phyloP scores from a whole-genome alignment of 2,113 vertebrate species.

The Notechis scutatus region DNA sequence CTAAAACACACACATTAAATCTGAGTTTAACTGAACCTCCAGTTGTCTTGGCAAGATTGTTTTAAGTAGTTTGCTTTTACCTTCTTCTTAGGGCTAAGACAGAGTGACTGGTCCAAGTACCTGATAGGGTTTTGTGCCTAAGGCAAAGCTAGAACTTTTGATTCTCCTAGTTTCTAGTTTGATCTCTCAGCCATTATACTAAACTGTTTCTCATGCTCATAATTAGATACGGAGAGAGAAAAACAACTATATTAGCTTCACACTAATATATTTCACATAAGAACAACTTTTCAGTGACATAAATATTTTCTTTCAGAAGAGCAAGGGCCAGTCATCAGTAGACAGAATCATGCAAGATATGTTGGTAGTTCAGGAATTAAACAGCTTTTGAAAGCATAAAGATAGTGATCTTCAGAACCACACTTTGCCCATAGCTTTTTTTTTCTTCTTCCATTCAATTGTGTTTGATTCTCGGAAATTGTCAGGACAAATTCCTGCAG shows the following conservation, averaged over 20 bases:
- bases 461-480: background rate
- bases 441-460: background rate
- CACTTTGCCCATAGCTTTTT: background rate
- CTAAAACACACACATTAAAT: background rate
- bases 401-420: background rate
- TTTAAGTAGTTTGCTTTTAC: background rate
- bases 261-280: background rate
- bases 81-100: background rate
- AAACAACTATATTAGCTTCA: background rate
- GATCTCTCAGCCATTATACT: background rate
- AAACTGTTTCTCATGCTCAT: background rate
- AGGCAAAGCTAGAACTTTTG: background rate
- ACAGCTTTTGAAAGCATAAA: background rate
- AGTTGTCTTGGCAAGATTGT: background rate
- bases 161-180: background rate
- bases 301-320: background rate
- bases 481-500: too few species aligned
- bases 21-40: background rate
- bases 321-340: background rate
- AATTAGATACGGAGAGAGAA: background rate
- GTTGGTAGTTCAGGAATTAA: background rate
- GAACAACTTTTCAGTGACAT: background rate
- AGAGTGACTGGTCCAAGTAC: background rate
- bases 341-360: background rate
- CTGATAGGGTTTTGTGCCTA: background rate